These are phyloP conservation scores for Campaea margaritaria DNA, from an alignment of 2,888 invertebrate genomes.

Conservation along the genomic window DNA sequence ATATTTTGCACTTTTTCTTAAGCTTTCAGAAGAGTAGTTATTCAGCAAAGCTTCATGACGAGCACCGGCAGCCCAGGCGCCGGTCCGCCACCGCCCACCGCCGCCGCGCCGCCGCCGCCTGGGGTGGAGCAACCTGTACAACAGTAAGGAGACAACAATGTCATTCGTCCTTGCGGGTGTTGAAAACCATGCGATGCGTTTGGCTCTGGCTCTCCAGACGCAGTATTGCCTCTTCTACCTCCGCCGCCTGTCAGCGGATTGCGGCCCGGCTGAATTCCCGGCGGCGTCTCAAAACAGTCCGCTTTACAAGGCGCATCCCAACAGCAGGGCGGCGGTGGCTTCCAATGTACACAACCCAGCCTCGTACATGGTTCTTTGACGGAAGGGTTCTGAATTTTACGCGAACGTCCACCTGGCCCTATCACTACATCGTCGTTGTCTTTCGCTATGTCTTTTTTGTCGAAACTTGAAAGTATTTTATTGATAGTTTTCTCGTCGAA, in stretches of 20 bases:
- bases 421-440: constrained; percentile 43
- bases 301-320: constrained; percentile 78
- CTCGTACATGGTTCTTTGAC: constrained; percentile 66
- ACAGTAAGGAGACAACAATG: constrained; percentile 63
- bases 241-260: constrained; percentile 56
- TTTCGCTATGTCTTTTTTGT: constrained; percentile 54
- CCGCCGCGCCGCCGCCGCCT: constrained; percentile 52
- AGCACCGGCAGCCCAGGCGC: constrained; percentile 67
- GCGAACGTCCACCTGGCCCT: constrained; percentile 56
- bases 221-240: constrained; percentile 14
- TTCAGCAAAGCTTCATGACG: constrained; percentile 76
- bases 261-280: constrained; percentile 64
- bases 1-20: constrained; percentile 73
- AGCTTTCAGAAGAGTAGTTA: constrained; percentile 49
- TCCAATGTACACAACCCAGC: constrained; percentile 71
- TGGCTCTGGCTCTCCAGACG: constrained; percentile 17
- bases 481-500: constrained; percentile 63
- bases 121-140: constrained; percentile 71
- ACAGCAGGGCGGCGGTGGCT: constrained; percentile 74
- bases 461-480: constrained; percentile 59
- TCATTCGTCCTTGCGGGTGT: constrained; percentile 50
- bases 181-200: constrained; percentile 19
- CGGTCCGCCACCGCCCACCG: constrained; percentile 53
- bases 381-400: constrained; percentile 46
- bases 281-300: constrained; percentile 72